A percentile compares a stretch with the other conserved stretches of the same genome.
phyloP scores from a whole-genome alignment of 2,797 vertebrate genomes.

The Diceros bicornis region DNA sequence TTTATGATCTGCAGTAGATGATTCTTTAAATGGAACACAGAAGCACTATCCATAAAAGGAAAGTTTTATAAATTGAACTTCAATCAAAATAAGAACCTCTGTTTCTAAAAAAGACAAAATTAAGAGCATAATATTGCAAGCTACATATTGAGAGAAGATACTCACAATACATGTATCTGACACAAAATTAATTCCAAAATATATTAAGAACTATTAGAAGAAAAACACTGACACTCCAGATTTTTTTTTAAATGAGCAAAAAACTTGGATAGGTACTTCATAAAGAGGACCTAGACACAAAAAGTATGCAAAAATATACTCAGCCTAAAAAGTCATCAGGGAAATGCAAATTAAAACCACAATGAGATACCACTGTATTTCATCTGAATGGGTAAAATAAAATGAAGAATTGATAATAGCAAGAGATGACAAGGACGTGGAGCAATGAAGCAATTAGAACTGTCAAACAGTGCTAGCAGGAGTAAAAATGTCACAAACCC shows the following conservation, averaged over 20 bases:
- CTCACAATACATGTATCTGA: background rate
- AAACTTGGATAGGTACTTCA: background rate
- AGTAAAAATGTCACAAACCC: background rate
- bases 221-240: background rate
- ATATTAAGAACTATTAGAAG: background rate
- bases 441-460: background rate
- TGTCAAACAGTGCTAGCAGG: background rate
- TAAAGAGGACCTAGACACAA: background rate
- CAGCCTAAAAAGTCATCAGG: background rate
- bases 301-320: background rate
- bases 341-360: conserved; percentile 23
- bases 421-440: background rate
- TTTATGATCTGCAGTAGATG: background rate
- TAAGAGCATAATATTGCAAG: background rate
- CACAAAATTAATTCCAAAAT: background rate
- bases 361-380: background rate
- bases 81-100: background rate
- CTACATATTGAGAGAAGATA: background rate
- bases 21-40: background rate
- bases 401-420: background rate
- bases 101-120: background rate
- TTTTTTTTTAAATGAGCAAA: background rate
- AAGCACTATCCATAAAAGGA: background rate
- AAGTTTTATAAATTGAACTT: background rate
- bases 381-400: background rate